Evolutionary conservation across 2,888 invertebrate species (phyloP), one percentile per base, ranked within the genome.

Genomic region (Podotricha telesiphe): DNA sequence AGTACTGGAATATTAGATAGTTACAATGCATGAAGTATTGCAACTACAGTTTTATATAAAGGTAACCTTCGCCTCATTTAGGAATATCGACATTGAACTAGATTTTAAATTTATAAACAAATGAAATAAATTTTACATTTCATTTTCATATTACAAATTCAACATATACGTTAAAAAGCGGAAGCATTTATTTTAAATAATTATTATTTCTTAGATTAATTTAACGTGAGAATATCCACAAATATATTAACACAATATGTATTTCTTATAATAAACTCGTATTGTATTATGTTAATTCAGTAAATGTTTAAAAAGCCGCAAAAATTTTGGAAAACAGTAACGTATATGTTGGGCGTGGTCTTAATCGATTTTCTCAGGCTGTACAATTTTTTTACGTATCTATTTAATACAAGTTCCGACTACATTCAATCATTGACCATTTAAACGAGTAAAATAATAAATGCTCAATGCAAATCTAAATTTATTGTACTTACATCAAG

Each of bases 401-500:
- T 45, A 37, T 37, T 22, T 28, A 47, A 34, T 45, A 42, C 15
- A 40, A 45, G 28, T 11, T n/a, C n/a, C 40, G 28, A 28, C 67
- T 34, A 15, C 11, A 28, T 15, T 19, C 19, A 28, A 42, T 37
- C 28, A 20, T n/a, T 45, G 47, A 34, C 20, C 34, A 47, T 42
- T 34, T 37, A 28, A 8, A n/a, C n/a, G 7, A 34, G 20, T 34
- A 48, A 63, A 55, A 56, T 10, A 37, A 17, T 5, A 40, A 47
- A 20, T 13, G 17, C 17, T 37, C 15, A 55, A 20, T 47, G 63
- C 47, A 64, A 71, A 69, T 63, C 53, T 6, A 71, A 80, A 76
- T 81, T 78, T 79, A 74, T 66, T 77, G 80, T 86, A 93, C 93
- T 93, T 79, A 93, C 93, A 83, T 93, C 93, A 72, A 93, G 87